Evolutionary conservation across 2,888 invertebrate species (phyloP).

Genomic region (Thalpophila matura): DNA sequence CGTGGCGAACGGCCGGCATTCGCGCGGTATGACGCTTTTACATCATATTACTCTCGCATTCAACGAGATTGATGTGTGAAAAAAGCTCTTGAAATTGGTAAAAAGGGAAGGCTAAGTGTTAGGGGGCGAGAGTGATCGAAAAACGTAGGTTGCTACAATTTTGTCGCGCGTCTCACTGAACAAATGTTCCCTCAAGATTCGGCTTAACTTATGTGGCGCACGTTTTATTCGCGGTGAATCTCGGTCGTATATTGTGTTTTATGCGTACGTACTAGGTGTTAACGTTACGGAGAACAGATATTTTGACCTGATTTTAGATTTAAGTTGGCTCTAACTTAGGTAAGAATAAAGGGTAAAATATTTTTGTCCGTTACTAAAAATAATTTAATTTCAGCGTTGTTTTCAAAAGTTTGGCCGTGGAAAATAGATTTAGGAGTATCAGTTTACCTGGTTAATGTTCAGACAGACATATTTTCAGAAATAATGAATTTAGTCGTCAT

Average conservation of each 20-base stretch:
- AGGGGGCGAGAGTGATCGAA: constrained; percentile 85
- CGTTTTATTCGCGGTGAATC: constrained; percentile 84
- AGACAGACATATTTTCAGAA: not conserved
- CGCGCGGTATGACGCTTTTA: constrained; percentile 78
- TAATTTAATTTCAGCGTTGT: no score
- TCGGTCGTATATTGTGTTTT: constrained; percentile 79
- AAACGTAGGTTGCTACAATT: constrained; percentile 86
- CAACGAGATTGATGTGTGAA: constrained; percentile 88
- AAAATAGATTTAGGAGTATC: no score
- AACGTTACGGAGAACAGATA: constrained; percentile 64
- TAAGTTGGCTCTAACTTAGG: not conserved
- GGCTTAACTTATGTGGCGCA: constrained; percentile 86
- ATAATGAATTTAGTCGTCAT: not conserved
- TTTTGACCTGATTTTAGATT: constrained; percentile 23
- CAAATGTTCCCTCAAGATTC: constrained; percentile 88
- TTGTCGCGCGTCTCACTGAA: constrained; percentile 89
- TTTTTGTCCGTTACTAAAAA: no score
- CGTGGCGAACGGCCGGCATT: constrained; percentile 67
- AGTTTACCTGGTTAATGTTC: no score
- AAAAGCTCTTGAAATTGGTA: constrained; percentile 89
- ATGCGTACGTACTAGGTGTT: constrained; percentile 73
- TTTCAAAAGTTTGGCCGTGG: not conserved
- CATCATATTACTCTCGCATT: constrained; percentile 84
- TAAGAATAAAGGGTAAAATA: not conserved
- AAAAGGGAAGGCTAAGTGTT: constrained; percentile 90